phyloP scores from a whole-genome alignment of 1,140 invertebrate genomes.

The Aphidius gifuensis region DNA sequence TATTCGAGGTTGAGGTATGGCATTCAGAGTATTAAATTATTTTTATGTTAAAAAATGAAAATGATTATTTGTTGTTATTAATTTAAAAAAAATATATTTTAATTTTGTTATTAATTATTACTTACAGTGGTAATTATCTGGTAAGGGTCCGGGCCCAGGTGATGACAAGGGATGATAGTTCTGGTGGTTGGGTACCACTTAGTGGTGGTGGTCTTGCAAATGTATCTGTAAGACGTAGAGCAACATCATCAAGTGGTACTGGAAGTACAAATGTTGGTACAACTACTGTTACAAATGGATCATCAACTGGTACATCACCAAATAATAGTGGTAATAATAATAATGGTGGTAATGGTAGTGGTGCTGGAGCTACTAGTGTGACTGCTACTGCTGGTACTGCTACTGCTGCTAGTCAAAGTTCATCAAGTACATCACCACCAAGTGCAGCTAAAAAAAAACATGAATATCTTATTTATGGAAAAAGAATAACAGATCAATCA shows the following conservation, averaged over 20 bases:
- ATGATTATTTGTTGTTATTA: not conserved
- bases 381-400: constrained; percentile 35
- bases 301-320: constrained; percentile 7
- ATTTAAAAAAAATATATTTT: not conserved
- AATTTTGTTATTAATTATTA: constrained; percentile 10
- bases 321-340: constrained; percentile 26
- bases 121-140: constrained; percentile 82
- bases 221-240: constrained; percentile 78
- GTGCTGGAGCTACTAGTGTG: constrained; percentile 1
- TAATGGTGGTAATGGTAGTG: constrained; percentile 37
- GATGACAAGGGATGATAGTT: constrained; percentile 96
- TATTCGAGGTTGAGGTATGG: constrained; percentile 20
- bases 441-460: constrained; percentile 57
- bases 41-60: not conserved
- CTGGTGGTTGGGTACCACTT: constrained; percentile 92
- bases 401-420: constrained; percentile 27
- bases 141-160: constrained; percentile 96
- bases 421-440: constrained; percentile 44
- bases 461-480: constrained; percentile 89
- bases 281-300: constrained; percentile 33
- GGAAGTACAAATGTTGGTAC: constrained; percentile 30
- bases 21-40: not conserved
- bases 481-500: constrained; percentile 85
- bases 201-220: constrained; percentile 90
- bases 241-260: constrained; percentile 39